Evolutionary conservation across 2,888 invertebrate genomes (phyloP).

Genomic region (Thymelicus acteon): DNA sequence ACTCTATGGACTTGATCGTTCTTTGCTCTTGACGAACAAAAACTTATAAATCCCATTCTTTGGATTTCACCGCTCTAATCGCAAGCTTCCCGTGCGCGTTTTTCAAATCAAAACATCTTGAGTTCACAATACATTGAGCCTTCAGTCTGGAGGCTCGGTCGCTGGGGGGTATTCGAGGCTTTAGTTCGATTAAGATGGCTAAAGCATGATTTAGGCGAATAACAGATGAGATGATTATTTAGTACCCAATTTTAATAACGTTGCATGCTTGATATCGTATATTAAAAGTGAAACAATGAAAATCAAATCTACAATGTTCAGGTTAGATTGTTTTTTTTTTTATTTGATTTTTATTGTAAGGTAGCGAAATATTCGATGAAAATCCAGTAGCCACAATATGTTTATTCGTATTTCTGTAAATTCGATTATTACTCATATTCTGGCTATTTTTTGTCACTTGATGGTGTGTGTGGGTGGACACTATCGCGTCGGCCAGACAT

Average conservation of each 20-base stretch:
- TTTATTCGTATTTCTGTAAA: too few relatives aligned
- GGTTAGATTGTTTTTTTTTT: not conserved
- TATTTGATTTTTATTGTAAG: not conserved
- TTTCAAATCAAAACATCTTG: constrained; percentile 60
- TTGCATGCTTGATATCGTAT: too few relatives aligned
- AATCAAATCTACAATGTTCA: too few relatives aligned
- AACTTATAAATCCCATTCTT: constrained; percentile 14
- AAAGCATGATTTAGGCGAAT: constrained; percentile 12
- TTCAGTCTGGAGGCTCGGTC: constrained; percentile 46
- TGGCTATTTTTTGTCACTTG: too few relatives aligned
- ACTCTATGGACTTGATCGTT: not conserved
- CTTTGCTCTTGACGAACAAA: constrained; percentile 6
- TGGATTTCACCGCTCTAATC: constrained; percentile 26
- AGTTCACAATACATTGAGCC: constrained; percentile 50
- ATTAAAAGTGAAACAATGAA: too few relatives aligned
- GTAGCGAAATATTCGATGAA: too few relatives aligned
- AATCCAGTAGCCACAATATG: too few relatives aligned
- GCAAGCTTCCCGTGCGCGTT: constrained; percentile 45
- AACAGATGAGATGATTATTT: constrained; percentile 2
- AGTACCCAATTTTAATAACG: too few relatives aligned
- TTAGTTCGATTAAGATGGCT: constrained; percentile 29
- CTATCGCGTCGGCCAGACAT: too few relatives aligned
- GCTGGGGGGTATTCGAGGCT: constrained; percentile 57
- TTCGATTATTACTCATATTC: too few relatives aligned
- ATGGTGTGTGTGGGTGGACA: too few relatives aligned